These are phyloP conservation scores for Cheiracanthium punctorium DNA, from an alignment of 2,888 invertebrate species.

Conservation along the genomic window DNA sequence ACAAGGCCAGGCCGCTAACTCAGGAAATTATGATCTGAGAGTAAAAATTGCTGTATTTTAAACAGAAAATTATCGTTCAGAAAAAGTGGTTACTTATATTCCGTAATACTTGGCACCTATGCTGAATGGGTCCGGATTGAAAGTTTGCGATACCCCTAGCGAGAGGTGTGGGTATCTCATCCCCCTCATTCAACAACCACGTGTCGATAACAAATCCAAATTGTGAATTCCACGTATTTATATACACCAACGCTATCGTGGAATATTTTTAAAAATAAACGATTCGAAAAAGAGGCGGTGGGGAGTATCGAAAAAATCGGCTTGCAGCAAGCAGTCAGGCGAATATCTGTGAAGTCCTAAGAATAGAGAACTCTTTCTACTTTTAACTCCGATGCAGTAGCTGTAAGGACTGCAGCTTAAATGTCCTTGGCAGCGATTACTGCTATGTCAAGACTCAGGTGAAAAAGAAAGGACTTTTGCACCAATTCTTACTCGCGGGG, in stretches of 20 bases:
- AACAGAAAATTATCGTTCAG: too few relatives aligned
- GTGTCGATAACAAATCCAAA: neutral
- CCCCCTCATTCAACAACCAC: too few relatives aligned
- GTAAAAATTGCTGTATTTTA: too few relatives aligned
- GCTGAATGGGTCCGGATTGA: too few relatives aligned
- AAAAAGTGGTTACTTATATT: too few relatives aligned
- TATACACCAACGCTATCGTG: neutral
- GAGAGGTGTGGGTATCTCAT: too few relatives aligned
- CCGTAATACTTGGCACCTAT: too few relatives aligned
- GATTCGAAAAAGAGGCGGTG: neutral
- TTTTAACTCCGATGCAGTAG: conserved; percentile 42
- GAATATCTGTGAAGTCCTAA: conserved; percentile 27
- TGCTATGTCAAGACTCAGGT: conserved; percentile 24
- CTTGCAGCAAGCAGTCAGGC: conserved; percentile 1
- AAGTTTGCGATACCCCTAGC: too few relatives aligned
- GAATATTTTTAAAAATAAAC: neutral
- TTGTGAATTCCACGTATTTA: neutral
- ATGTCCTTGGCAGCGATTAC: conserved; percentile 49
- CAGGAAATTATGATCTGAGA: too few relatives aligned
- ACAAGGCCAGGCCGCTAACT: too few relatives aligned
- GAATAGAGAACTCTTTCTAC: conserved; percentile 54
- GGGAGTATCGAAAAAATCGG: neutral
- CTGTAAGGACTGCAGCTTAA: conserved; percentile 25
- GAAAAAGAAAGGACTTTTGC: conserved; percentile 46
- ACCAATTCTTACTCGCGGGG: neutral